Base-by-base conservation (phyloP, 2,888 invertebrate species). In the Sceliomorpha sp. region DNA sequence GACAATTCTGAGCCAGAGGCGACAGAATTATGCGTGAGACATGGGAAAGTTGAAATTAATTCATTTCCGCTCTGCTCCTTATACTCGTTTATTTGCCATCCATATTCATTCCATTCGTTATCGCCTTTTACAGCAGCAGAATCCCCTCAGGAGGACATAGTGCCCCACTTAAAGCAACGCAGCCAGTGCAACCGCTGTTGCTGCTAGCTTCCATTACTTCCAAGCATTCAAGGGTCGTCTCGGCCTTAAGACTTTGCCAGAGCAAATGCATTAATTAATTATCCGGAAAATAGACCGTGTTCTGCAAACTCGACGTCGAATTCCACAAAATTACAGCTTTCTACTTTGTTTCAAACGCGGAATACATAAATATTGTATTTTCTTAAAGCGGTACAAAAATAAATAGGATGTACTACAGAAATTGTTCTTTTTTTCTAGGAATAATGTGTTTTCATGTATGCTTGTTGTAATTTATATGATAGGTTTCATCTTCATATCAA, bases 71-170 rank as follows among this genome's bases (percentile, higher is more conserved):
- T 59, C 53, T 39, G 48, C 40, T 47, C 42, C 42, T 47, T 42
- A 53, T 58, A 34, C 63, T 53, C 70, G 48, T 70, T 72, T 70
- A 76, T 73, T 48, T 62, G 70, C 73, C 76, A 81, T 84, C 78
- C 80, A 82, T 82, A 81, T 81, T 81, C 76, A 78, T 82, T 80
- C 59, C 39, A 45, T 75, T 70, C 60, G 70, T 74, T 82, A 81
- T 83, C 79, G 73, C 59, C 71, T 62, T 74, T 70, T 69, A 66
- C 67, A 59, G 44, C 51, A 37, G 34, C 24, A 17, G 26, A 40
- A 53, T 59, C 17, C 55, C 55, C 44, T 27, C 36, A 34, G 48
- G 55, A 60, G 48, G 15, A 59, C 36, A 45, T 37, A 34, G 32
- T 55, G 59, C 39, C 60, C 67, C 55, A 68, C 60, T 67, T 67